These are phyloP conservation scores for Ptyas mucosa DNA, from an alignment of 2,113 vertebrate genomes.

Conservation along the genomic window DNA sequence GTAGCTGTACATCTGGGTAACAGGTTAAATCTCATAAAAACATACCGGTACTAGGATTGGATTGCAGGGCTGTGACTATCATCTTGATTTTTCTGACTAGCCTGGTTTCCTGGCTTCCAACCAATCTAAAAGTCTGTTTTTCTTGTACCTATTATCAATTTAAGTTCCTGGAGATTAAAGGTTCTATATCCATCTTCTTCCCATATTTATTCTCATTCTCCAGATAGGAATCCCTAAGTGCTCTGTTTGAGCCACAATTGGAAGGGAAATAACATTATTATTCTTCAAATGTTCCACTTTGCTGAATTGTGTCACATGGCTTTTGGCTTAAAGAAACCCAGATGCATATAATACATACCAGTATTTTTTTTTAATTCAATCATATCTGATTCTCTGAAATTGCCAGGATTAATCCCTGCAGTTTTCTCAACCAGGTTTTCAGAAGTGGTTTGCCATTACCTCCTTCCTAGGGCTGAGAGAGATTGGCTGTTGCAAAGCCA, in stretches of 20 bases:
- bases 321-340: background rate
- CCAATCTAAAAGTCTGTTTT: background rate
- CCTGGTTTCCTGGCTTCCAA: background rate
- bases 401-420: background rate
- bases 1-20: background rate
- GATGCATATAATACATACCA: background rate
- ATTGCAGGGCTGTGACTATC: background rate
- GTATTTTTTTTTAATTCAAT: background rate
- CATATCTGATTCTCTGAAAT: background rate
- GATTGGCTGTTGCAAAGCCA: background rate
- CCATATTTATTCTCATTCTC: background rate
- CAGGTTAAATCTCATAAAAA: background rate
- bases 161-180: background rate
- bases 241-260: background rate
- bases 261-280: background rate
- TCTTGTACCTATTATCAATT: background rate
- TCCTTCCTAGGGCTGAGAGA: background rate
- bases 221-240: background rate
- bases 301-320: background rate
- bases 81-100: background rate
- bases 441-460: background rate
- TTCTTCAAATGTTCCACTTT: background rate
- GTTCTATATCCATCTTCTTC: background rate
- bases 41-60: background rate
- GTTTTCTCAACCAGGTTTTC: background rate